Conservation (phyloP, 2,113 vertebrate genomes). For the Raphicerus campestris region DNA sequence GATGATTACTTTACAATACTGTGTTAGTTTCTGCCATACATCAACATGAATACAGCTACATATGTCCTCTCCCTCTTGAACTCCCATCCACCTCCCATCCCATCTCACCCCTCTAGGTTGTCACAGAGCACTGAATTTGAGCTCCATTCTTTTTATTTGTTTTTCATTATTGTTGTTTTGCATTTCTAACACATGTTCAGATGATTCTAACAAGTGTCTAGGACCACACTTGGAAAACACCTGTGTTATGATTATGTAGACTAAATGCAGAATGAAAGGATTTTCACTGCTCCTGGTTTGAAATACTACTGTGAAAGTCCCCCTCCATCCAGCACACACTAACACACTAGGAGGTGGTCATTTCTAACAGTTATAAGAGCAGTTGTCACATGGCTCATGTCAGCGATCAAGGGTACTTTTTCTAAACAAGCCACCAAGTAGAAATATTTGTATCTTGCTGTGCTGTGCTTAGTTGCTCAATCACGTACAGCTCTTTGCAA, state of each 20-base stretch:
- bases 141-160: not conserved
- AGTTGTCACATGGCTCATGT: not conserved
- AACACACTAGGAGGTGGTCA: not conserved
- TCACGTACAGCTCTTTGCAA: not conserved
- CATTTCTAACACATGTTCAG: not conserved
- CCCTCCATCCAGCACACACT: rapidly evolving
- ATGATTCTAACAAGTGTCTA: not conserved
- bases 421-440: not conserved
- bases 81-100: not conserved
- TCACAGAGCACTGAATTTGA: not conserved
- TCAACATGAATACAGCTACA: not conserved
- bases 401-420: not conserved
- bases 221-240: not conserved
- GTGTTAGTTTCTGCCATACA: not conserved
- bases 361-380: not conserved
- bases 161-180: not conserved
- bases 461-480: not conserved
- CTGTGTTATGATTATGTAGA: not conserved
- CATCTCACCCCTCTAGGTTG: not conserved
- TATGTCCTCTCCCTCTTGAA: not conserved
- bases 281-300: not conserved
- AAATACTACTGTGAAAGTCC: not conserved
- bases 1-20: not conserved
- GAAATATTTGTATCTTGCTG: not conserved
- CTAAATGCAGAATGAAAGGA: not conserved